phyloP scores from a whole-genome alignment of 2,888 invertebrate genomes.

The Hartigia nigra region DNA sequence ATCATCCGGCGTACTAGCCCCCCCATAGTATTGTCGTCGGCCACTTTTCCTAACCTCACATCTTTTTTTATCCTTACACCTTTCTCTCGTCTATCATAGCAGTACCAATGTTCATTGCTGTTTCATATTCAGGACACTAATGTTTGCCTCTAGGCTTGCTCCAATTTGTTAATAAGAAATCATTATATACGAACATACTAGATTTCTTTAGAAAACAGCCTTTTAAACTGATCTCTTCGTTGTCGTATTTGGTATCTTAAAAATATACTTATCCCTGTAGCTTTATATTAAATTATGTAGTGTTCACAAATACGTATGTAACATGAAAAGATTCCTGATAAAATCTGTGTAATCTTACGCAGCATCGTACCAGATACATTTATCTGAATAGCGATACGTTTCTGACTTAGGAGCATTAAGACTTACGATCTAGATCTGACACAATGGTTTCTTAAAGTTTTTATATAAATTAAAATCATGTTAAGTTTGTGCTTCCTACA shows the following conservation, averaged over 20 bases:
- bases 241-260: not conserved
- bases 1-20: constrained; percentile 1
- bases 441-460: not conserved
- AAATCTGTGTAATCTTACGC: not conserved
- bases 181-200: not conserved
- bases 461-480: not conserved
- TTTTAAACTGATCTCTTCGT: not conserved
- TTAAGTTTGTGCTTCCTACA: not conserved
- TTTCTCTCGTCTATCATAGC: not conserved
- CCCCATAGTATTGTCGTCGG: not conserved
- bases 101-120: not conserved
- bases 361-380: not conserved
- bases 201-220: not conserved
- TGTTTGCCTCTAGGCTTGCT: not conserved
- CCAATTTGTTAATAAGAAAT: not conserved
- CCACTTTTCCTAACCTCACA: not conserved
- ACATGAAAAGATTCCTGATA: not conserved
- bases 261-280: not conserved
- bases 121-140: not conserved
- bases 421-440: not conserved
- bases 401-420: not conserved
- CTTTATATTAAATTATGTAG: not conserved
- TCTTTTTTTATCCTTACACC: not conserved
- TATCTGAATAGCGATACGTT: not conserved
- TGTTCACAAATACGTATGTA: not conserved